Percentiles rank a stretch among this genome's conserved stretches.
These are phyloP conservation scores for Phalacrocorax pelagicus DNA, from an alignment of 2,113 vertebrate species.

Conservation along the genomic window DNA sequence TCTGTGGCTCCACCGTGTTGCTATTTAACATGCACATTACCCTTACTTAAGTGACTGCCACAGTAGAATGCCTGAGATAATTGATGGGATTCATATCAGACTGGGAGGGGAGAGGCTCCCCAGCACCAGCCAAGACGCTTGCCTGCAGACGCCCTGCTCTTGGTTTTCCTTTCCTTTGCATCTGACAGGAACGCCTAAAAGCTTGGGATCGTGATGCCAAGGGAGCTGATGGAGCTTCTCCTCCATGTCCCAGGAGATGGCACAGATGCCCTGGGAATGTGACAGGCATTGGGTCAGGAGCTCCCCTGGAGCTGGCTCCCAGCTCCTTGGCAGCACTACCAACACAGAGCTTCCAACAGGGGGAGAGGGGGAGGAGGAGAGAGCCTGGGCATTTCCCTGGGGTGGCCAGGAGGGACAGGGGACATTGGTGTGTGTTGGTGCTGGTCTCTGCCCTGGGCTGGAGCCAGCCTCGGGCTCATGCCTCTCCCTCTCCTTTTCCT, in stretches of 20 bases:
- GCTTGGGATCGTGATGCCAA: not conserved
- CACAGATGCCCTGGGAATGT: not conserved
- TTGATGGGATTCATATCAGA: not conserved
- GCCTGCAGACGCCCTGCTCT: not conserved
- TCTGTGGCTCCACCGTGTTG: not conserved
- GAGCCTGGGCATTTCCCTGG: not conserved
- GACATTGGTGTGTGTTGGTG: accelerated
- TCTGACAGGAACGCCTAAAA: not conserved
- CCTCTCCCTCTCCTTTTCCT: not conserved
- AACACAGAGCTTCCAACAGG: accelerated
- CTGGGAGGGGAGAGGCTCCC: not conserved
- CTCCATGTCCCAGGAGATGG: not conserved
- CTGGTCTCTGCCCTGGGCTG: not conserved
- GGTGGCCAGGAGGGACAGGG: not conserved
- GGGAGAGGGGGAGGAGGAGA: not conserved
- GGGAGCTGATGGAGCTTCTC: not conserved
- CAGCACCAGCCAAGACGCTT: accelerated
- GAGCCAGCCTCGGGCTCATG: accelerated
- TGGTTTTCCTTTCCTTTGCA: not conserved
- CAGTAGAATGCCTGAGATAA: not conserved
- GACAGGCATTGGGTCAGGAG: not conserved
- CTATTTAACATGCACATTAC: not conserved
- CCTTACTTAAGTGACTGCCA: not conserved
- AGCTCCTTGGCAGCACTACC: not conserved
- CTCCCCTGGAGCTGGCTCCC: not conserved